Percentiles rank a stretch among this genome's conserved stretches.
These are phyloP conservation scores for Ctenopoma multispine DNA, from an alignment of 2,797 vertebrate genomes.

Conservation along the genomic window DNA sequence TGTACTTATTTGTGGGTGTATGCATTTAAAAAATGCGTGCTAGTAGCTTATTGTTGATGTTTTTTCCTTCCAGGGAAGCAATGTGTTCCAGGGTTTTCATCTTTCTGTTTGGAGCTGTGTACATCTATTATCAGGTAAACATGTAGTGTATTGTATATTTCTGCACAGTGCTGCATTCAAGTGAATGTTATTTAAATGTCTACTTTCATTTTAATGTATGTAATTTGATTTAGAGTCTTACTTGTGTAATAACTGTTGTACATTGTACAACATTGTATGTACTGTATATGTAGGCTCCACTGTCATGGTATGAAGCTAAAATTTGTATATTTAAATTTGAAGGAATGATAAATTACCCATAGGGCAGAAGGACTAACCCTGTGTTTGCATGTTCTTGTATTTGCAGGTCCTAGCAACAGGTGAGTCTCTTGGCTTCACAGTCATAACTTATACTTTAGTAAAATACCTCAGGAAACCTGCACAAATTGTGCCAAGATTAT, in stretches of 20 bases:
- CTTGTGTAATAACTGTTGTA: too few species aligned
- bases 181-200: neutral
- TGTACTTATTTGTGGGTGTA: too few species aligned
- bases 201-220: neutral
- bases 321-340: neutral
- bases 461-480: neutral
- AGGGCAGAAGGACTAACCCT: slow-evolving; percentile 3
- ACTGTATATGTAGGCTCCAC: neutral
- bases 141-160: neutral
- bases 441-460: neutral
- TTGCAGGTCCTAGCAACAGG: slow-evolving; percentile 46
- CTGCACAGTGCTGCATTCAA: neutral
- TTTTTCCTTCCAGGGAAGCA: slow-evolving; percentile 30
- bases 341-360: neutral
- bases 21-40: neutral
- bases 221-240: neutral
- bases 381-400: slow-evolving; percentile 5
- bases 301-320: neutral
- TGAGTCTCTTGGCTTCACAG: slow-evolving; percentile 15
- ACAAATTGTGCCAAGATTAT: neutral
- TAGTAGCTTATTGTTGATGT: neutral
- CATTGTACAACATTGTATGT: neutral
- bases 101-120: slow-evolving; percentile 40
- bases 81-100: slow-evolving; percentile 52
- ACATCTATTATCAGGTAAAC: slow-evolving; percentile 52